These are phyloP conservation scores for Theocolax elegans DNA, from an alignment of 1,140 invertebrate genomes.

Conservation along the genomic window DNA sequence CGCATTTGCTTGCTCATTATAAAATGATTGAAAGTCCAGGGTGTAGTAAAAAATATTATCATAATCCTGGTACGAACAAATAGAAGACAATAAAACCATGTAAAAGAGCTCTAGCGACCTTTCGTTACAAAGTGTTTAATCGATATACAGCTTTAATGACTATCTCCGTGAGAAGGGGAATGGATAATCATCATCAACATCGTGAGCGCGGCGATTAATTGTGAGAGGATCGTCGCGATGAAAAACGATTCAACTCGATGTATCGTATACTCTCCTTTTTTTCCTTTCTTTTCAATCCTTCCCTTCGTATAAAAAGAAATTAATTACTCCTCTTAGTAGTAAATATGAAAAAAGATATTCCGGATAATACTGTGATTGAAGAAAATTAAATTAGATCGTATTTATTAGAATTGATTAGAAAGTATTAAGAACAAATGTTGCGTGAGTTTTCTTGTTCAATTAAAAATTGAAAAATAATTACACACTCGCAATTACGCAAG, in stretches of 20 bases:
- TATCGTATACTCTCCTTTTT: not conserved
- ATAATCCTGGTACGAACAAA: not conserved
- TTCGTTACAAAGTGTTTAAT: not conserved
- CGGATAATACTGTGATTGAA: no score
- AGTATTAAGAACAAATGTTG: no score
- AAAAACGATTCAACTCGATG: slow-evolving; percentile 26
- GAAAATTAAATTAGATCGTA: no score
- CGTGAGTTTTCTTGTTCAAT: no score
- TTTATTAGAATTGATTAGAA: no score
- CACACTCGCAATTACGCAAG: no score
- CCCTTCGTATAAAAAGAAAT: no score
- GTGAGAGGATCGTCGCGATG: not conserved
- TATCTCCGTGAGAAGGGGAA: no score
- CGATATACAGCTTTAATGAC: not conserved
- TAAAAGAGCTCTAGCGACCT: not conserved
- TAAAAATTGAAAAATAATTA: no score
- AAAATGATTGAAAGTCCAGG: slow-evolving; percentile 16
- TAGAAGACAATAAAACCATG: not conserved
- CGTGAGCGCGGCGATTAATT: not conserved
- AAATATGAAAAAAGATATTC: no score
- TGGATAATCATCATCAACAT: slow-evolving; percentile 15
- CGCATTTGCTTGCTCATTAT: slow-evolving; percentile 14
- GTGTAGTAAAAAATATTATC: not conserved
- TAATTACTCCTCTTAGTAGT: no score
- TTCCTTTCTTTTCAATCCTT: no score